Conservation (phyloP, 1,140 invertebrate genomes). For the Mizuhopecten yessoensis region DNA sequence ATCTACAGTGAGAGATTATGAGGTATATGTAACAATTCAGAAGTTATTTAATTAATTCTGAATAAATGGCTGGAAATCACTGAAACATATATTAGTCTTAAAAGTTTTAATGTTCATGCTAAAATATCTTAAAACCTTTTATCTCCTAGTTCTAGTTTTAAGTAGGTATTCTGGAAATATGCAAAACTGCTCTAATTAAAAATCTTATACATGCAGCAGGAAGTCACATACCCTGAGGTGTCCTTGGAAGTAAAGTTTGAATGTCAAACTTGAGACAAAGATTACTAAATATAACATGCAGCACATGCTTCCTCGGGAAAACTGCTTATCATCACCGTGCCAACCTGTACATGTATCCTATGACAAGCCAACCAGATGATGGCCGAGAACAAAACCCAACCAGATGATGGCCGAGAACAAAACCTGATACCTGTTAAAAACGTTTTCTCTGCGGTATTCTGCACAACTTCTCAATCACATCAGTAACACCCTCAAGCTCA, state of each 20-base stretch:
- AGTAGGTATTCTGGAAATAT: too few relatives aligned
- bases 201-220: background rate
- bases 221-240: background rate
- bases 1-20: too few relatives aligned
- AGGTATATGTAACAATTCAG: too few relatives aligned
- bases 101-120: too few relatives aligned
- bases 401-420: background rate
- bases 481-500: background rate
- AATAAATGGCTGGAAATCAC: too few relatives aligned
- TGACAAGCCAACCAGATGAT: background rate
- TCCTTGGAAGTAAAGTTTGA: constrained; percentile 7
- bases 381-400: background rate
- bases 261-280: background rate
- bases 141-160: too few relatives aligned
- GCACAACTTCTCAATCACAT: background rate
- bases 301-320: background rate
- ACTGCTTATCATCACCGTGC: background rate
- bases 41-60: too few relatives aligned
- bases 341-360: background rate
- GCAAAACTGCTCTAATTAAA: too few relatives aligned
- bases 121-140: too few relatives aligned
- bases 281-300: background rate
- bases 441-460: background rate
- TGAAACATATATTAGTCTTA: too few relatives aligned
- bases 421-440: background rate